These are phyloP conservation scores for Trissolcus japonicus DNA, from an alignment of 2,888 invertebrate species.

Conservation along the genomic window DNA sequence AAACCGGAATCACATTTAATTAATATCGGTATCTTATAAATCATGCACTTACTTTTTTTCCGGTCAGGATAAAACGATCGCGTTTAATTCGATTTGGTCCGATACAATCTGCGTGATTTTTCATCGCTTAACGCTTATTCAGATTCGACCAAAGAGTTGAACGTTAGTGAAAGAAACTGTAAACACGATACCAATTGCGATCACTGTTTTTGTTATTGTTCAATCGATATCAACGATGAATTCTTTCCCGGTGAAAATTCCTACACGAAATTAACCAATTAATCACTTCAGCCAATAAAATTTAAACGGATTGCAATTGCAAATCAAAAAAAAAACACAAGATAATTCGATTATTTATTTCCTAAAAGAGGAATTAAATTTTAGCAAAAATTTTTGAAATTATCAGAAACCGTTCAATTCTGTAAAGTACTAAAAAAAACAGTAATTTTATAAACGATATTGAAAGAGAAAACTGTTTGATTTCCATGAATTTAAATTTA, in stretches of 20 bases:
- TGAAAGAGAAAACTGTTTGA: too few species aligned
- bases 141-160: constrained; percentile 9
- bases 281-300: too few species aligned
- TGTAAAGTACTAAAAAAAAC: too few species aligned
- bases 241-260: too few species aligned
- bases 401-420: too few species aligned
- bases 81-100: constrained; percentile 15
- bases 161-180: constrained; percentile 22
- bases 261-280: too few species aligned
- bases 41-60: constrained; percentile 15
- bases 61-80: background rate
- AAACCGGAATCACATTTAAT: constrained; percentile 14
- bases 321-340: too few species aligned
- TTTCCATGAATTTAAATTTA: constrained; percentile 24
- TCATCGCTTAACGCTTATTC: constrained; percentile 3
- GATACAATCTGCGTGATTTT: constrained; percentile 12
- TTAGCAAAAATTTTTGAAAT: too few species aligned
- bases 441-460: too few species aligned
- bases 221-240: constrained; percentile 9
- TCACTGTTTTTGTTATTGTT: constrained; percentile 14
- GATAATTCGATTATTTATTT: too few species aligned
- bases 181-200: constrained; percentile 3
- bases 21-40: constrained; percentile 19
- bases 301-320: too few species aligned
- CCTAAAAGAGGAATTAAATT: too few species aligned